Evolutionary conservation across 2,113 vertebrate species (phyloP), one percentile per base, ranked within the genome.

Genomic region (Nothocercus nigrocapillus): DNA sequence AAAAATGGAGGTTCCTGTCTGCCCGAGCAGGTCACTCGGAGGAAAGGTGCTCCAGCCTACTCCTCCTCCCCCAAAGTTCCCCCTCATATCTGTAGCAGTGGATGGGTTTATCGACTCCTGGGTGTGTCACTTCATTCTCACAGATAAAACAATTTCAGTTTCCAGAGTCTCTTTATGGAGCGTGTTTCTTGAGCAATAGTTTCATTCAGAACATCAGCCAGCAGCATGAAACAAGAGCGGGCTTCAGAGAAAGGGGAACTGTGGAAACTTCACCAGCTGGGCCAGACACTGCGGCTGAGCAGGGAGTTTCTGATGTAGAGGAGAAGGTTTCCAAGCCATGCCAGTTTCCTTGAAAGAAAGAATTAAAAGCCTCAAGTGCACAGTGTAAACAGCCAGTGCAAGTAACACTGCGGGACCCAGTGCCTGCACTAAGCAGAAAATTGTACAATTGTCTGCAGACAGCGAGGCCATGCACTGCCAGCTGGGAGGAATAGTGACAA

Each of bases 21-120:
- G 5, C 44, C 3, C 1, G 63, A 17, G 5, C 30, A 32, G 10
- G 2, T 34, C 44, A 19, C 38, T 64, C 25, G 2, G 7, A 64
- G 42, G 30, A 69, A 68, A 68, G 22, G 9, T 40, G 27, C 53
- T 49, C 16, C 6, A 24, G 36, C 22, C 53, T 83, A 54, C 59
- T 86, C 14, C 77, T 44, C 6, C n/a, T 86, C 58, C 36, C 42
- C 63, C 40, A 72, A 79, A 4, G 0, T 21, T 56, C 2, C 24
- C 14, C 3, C 67, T 11, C 58, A 10, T 13, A 12, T 14, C 45
- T 83, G 36, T 2, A 14, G 10, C 10, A 24, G 10, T 22, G 54
- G 44, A 32, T 14, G 38, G 14, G 1, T 1, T 63, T 16, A 63
- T n/a, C 25, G 32, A 4, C 21, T 42, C 67, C 73, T 0, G 0